These are phyloP conservation scores for Perizoma flavofasciatum DNA, from an alignment of 2,888 invertebrate species.

Conservation along the genomic window DNA sequence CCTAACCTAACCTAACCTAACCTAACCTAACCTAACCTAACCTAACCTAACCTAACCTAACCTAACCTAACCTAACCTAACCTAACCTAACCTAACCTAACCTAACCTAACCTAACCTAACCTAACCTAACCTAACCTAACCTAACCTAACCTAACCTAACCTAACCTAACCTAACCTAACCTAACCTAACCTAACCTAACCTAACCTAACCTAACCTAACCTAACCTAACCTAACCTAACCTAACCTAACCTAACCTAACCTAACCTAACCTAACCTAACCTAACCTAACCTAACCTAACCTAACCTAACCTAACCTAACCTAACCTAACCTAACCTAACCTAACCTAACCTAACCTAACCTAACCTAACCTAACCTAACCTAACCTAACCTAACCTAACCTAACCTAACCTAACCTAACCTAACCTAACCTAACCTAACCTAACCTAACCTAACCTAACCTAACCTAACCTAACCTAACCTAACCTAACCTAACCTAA, in stretches of 20 bases:
- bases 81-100: constrained; percentile 1
- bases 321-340: constrained; percentile 1
- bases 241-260: constrained; percentile 1
- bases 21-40: constrained; percentile 1
- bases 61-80: constrained; percentile 1
- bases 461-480: constrained; percentile 1
- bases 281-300: constrained; percentile 1
- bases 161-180: constrained; percentile 1
- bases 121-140: constrained; percentile 1
- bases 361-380: constrained; percentile 1
- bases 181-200: constrained; percentile 1
- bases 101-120: constrained; percentile 1
- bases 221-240: constrained; percentile 1
- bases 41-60: constrained; percentile 1
- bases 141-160: constrained; percentile 1
- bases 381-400: constrained; percentile 1
- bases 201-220: constrained; percentile 1
- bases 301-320: constrained; percentile 1
- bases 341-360: constrained; percentile 1
- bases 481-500: constrained; percentile 1
- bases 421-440: constrained; percentile 1
- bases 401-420: constrained; percentile 1
- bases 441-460: constrained; percentile 1
- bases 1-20: constrained; percentile 1
- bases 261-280: constrained; percentile 1